Evolutionary conservation across 2,888 invertebrate genomes (phyloP), one percentile per base, ranked within the genome.

Genomic region (Drosophila nr. perissopoda): DNA sequence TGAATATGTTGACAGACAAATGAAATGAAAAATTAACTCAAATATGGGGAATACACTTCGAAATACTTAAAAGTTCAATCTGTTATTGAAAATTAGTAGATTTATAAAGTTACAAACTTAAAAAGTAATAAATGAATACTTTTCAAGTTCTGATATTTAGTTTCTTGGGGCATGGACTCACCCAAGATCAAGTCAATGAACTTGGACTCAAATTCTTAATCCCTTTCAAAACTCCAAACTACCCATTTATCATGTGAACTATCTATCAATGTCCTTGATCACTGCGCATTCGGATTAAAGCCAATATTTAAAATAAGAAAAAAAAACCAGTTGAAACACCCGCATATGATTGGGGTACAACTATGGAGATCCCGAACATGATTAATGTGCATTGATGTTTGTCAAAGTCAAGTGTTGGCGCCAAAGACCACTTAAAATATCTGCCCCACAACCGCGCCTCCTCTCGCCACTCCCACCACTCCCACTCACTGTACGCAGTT

Each of bases 361-460:
- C 29, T 16, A 8, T 25, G 2, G 4, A 48, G 64, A 67, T 76
- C 60, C 58, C 63, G 46, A 66, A 65, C 62, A 73, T 78, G 81
- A 83, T 89, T 75, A 86, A 84, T 86, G 79, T 81, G 72, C 70
- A 52, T 62, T 62, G 54, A 63, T 87, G 79, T 90, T 88, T 89
- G 80, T 82, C 79, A 76, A 82, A 79, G 86, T 91, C 89, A 91
- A 91, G 91, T 91, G 91, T 88, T 91, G 91, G 91, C 91, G 91
- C 91, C 91, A 91, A 81, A 67, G 79, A 29, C 74, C 81, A 90
- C 82, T 88, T 74, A 49, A 86, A 74, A 67, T 53, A 60, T 6
- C 33, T 11, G 21, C 53, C 57, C 54, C 21, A 10, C 49, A 21
- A 36, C 31, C 25, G 10, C 29, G 31, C 33, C 33, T 11, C 7